A percentile compares a stretch with the other conserved stretches of the same genome.
These are phyloP conservation scores for Lagopus leucura DNA, from an alignment of 2,113 vertebrate species.

Conservation along the genomic window DNA sequence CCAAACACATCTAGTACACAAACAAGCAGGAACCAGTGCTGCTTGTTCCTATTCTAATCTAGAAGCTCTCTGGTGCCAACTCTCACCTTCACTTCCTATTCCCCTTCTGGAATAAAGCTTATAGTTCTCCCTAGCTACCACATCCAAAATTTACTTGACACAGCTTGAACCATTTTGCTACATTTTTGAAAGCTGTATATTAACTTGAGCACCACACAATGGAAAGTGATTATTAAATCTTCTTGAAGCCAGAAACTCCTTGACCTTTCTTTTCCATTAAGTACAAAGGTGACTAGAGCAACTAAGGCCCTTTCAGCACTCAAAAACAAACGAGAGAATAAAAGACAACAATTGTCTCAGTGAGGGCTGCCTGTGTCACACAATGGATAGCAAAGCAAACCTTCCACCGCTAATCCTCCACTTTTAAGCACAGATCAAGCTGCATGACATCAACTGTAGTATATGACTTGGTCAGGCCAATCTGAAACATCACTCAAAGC, in stretches of 20 bases:
- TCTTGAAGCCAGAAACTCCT: not conserved
- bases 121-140: too few species aligned
- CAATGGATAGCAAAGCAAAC: not conserved
- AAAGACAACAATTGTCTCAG: not conserved
- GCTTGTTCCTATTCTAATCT: not conserved
- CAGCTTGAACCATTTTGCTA: not conserved
- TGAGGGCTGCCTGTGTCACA: not conserved
- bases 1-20: not conserved
- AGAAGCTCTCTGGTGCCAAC: too few species aligned
- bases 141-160: too few species aligned
- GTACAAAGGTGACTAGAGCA: not conserved
- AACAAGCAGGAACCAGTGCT: not conserved
- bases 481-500: not conserved
- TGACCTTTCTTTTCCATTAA: not conserved
- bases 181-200: not conserved
- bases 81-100: too few species aligned
- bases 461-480: accelerated
- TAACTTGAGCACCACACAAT: not conserved
- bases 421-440: not conserved
- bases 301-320: not conserved
- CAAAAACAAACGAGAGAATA: too few species aligned
- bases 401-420: accelerated
- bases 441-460: accelerated
- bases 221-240: not conserved
- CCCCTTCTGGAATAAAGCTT: too few species aligned